Evolutionary conservation across 2,113 vertebrate species (phyloP).

Genomic region (Gulo gulo): DNA sequence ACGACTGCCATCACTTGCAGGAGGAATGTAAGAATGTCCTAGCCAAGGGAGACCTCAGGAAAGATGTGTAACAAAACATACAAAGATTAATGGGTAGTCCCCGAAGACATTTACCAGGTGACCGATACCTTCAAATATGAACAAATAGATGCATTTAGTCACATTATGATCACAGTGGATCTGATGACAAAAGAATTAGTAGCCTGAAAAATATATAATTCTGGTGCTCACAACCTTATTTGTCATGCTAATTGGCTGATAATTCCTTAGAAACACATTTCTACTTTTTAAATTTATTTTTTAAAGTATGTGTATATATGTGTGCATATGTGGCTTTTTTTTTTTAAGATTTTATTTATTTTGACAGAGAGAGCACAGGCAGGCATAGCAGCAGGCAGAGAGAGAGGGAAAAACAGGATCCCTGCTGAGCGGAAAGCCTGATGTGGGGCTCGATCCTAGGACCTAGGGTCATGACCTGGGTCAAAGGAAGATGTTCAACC

Average conservation of each 20-base stretch:
- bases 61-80: not conserved
- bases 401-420: too few relatives aligned
- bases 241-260: not conserved
- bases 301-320: too few relatives aligned
- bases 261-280: not conserved
- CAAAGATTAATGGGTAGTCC: not conserved
- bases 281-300: not conserved
- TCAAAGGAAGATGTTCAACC: too few relatives aligned
- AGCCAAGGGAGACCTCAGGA: not conserved
- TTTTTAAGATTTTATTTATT: not conserved
- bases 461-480: too few relatives aligned
- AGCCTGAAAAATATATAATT: slow-evolving; percentile 31
- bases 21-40: not conserved
- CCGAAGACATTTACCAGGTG: not conserved
- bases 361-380: too few relatives aligned
- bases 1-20: not conserved
- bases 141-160: slow-evolving; percentile 4
- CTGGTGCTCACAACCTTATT: not conserved
- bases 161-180: not conserved
- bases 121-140: not conserved
- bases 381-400: too few relatives aligned
- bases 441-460: too few relatives aligned
- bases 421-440: too few relatives aligned
- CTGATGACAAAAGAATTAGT: slow-evolving; percentile 1
- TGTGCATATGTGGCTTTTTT: too few relatives aligned